Percentiles rank a stretch among this genome's conserved stretches.
phyloP scores from a whole-genome alignment of 2,797 vertebrate genomes.

The Gallinago stenura region DNA sequence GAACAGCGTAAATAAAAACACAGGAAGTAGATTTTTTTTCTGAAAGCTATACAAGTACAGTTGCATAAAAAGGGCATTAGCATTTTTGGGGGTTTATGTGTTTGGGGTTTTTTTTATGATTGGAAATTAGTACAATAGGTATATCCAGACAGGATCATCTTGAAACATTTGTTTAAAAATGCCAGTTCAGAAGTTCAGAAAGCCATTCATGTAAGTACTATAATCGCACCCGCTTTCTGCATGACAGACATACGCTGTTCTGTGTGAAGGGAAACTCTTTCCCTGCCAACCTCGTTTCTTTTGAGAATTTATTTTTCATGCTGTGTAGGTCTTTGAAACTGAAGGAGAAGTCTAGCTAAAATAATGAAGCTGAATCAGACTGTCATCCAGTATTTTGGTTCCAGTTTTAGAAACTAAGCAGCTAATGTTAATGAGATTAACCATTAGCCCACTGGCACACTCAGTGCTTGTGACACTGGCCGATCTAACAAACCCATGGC shows the following conservation, averaged over 20 bases:
- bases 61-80: background rate
- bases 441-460: constrained; percentile 35
- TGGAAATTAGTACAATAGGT: background rate
- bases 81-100: too few species aligned
- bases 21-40: background rate
- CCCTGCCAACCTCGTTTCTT: background rate
- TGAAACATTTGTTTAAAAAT: background rate
- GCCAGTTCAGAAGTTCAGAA: background rate
- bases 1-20: background rate
- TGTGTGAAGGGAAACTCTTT: background rate
- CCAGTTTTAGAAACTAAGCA: constrained; percentile 62
- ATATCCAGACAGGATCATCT: background rate
- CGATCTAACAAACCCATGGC: background rate
- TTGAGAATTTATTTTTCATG: constrained; percentile 21
- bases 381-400: background rate
- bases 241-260: background rate
- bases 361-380: constrained; percentile 18
- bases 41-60: background rate
- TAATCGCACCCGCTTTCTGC: background rate
- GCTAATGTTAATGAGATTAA: constrained; percentile 60
- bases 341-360: constrained; percentile 9
- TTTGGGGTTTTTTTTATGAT: background rate
- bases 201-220: background rate
- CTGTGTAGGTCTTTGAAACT: background rate
- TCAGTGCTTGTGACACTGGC: background rate